A percentile compares a stretch with the other conserved stretches of the same genome.
Conservation (phyloP, 2,888 invertebrate species). For the Cataglyphis albicans region DNA sequence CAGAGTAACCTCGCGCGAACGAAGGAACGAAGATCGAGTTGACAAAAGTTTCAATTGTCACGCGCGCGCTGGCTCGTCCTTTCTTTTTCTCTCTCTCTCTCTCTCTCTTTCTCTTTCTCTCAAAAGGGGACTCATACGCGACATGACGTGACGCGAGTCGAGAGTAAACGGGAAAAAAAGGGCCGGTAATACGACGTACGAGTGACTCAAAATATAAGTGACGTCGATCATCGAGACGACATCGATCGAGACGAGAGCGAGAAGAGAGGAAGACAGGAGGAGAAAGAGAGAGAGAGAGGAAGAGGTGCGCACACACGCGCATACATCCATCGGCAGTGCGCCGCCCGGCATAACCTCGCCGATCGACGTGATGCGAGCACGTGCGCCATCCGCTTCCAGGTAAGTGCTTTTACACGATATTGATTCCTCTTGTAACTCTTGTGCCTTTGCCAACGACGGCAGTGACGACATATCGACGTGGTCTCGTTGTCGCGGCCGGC, state of each 20-base stretch:
- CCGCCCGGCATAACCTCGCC: slow-evolving; percentile 43
- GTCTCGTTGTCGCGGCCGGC: neutral
- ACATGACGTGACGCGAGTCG: neutral
- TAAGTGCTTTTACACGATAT: slow-evolving; percentile 57
- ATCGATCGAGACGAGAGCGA: slow-evolving; percentile 32
- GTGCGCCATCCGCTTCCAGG: slow-evolving; percentile 67
- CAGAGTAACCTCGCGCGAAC: slow-evolving; percentile 16
- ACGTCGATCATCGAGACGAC: slow-evolving; percentile 54
- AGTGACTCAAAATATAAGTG: slow-evolving; percentile 65
- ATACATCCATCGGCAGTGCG: slow-evolving; percentile 6
- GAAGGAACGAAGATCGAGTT: neutral
- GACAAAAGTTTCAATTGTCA: slow-evolving; percentile 54
- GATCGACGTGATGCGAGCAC: slow-evolving; percentile 60
- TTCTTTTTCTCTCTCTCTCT: slow-evolving; percentile 9
- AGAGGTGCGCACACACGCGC: neutral
- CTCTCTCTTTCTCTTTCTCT: slow-evolving; percentile 21
- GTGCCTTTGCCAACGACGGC: neutral
- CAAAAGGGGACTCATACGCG: neutral
- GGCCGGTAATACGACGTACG: neutral
- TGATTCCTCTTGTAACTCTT: slow-evolving; percentile 34
- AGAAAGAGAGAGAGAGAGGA: slow-evolving; percentile 1
- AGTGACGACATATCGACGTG: slow-evolving; percentile 24
- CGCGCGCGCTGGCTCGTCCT: slow-evolving; percentile 50
- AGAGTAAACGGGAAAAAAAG: neutral
- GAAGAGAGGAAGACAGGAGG: neutral